Conservation (phyloP, 2,797 vertebrate species). For the Semotilus atromaculatus region DNA sequence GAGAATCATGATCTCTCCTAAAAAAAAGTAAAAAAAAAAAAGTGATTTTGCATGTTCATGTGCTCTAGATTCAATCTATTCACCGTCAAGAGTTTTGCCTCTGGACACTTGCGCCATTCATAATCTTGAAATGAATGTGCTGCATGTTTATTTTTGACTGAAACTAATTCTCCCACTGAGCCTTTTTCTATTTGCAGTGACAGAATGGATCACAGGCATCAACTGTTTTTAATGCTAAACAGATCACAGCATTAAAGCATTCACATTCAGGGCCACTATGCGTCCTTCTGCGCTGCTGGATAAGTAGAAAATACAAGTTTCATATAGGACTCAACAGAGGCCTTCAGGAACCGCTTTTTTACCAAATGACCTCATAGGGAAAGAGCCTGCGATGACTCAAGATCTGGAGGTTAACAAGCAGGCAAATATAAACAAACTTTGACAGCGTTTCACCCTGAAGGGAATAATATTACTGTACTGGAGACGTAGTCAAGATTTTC, state of each 20-base stretch:
- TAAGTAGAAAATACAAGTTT: slow-evolving; percentile 9
- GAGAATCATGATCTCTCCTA: not conserved
- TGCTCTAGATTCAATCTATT: slow-evolving; percentile 25
- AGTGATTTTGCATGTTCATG: not conserved
- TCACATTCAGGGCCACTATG: not conserved
- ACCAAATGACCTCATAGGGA: not conserved
- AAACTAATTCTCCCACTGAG: slow-evolving; percentile 54
- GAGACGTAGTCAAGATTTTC: not conserved
- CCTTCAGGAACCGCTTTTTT: not conserved
- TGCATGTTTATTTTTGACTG: slow-evolving; percentile 42
- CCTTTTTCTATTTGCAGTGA: slow-evolving; percentile 41
- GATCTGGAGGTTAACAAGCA: slow-evolving; percentile 9
- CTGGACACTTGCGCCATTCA: slow-evolving; percentile 4
- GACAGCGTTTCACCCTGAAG: not conserved
- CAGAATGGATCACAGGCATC: slow-evolving; percentile 38
- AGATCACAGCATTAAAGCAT: slow-evolving; percentile 23
- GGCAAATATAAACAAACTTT: slow-evolving; percentile 1
- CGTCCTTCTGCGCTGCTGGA: not conserved
- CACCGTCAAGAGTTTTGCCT: slow-evolving; percentile 1
- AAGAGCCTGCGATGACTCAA: not conserved
- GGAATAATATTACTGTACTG: not conserved
- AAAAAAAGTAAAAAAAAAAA: not conserved
- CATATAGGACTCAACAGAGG: not conserved
- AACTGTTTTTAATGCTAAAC: slow-evolving; percentile 38
- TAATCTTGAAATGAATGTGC: slow-evolving; percentile 13